Evolutionary conservation across 2,113 vertebrate species (phyloP).

Genomic region (Pleuronectes platessa): DNA sequence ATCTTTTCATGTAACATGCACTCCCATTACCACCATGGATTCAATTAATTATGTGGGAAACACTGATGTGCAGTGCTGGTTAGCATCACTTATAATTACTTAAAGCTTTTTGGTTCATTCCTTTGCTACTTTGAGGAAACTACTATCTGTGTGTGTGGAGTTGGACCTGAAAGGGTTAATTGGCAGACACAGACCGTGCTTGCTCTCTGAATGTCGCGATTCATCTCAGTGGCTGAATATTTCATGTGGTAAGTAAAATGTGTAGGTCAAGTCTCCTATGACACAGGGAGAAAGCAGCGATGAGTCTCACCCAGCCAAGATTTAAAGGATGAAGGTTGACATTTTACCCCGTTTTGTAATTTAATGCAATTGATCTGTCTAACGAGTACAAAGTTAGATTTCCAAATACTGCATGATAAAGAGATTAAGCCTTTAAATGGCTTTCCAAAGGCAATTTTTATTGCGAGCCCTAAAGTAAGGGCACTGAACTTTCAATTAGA

Average conservation of each 20-base stretch:
- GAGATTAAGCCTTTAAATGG: constrained; percentile 97
- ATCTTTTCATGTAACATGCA: too few relatives aligned
- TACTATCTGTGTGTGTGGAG: neutral
- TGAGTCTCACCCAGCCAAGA: constrained; percentile 83
- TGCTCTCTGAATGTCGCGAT: constrained; percentile 81
- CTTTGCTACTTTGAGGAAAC: neutral
- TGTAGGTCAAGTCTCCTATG: constrained; percentile 96
- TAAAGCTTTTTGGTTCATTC: too few relatives aligned
- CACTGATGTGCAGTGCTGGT: neutral
- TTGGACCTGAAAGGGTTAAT: constrained; percentile 76
- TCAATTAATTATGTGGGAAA: too few relatives aligned
- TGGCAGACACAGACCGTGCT: constrained; percentile 72
- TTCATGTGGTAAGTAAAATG: constrained; percentile 97
- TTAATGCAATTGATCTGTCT: constrained; percentile 97
- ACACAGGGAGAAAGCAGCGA: constrained; percentile 85
- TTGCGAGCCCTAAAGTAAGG: constrained; percentile 87
- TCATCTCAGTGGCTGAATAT: constrained; percentile 90
- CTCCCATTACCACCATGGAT: too few relatives aligned
- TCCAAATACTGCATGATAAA: constrained; percentile 98
- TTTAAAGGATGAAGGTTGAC: constrained; percentile 97
- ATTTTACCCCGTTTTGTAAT: constrained; percentile 97
- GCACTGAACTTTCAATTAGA: constrained; percentile 98
- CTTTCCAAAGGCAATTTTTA: constrained; percentile 93
- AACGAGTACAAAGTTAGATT: constrained; percentile 98
- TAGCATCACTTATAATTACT: neutral